A percentile compares a stretch with the other conserved stretches of the same genome.
phyloP scores from a whole-genome alignment of 2,888 invertebrate genomes.

The Caenorhabditis parvicauda region DNA sequence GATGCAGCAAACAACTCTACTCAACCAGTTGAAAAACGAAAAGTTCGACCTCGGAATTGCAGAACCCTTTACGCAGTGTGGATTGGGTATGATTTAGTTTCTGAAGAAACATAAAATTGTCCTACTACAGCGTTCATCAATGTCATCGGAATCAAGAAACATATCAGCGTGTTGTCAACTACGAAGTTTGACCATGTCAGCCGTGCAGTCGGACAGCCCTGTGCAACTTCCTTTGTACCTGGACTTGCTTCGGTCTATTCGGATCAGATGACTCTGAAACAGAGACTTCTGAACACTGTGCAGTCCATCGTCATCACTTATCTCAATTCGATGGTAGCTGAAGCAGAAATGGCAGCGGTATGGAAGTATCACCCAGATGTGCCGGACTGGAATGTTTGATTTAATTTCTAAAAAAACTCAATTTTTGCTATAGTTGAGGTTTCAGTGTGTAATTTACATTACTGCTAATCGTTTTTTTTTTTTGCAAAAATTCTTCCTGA shows the following conservation, averaged over 20 bases:
- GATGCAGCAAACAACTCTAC: too few species aligned
- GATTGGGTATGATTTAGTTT: slow-evolving; percentile 19
- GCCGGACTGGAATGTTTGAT: neutral
- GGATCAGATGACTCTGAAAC: slow-evolving; percentile 11
- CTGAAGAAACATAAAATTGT: neutral
- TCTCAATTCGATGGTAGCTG: neutral
- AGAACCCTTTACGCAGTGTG: slow-evolving; percentile 38
- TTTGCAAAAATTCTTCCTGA: too few species aligned
- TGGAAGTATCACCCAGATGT: neutral
- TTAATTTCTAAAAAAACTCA: neutral
- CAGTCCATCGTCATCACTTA: neutral
- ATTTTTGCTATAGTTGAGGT: too few species aligned
- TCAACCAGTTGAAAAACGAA: slow-evolving; percentile 27
- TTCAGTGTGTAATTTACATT: too few species aligned
- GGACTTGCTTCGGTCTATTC: slow-evolving; percentile 10
- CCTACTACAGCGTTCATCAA: slow-evolving; percentile 14
- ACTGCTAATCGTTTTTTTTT: too few species aligned
- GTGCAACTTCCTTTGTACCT: slow-evolving; percentile 13
- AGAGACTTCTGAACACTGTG: slow-evolving; percentile 1
- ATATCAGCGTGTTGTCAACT: slow-evolving; percentile 15
- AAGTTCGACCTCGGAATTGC: slow-evolving; percentile 42
- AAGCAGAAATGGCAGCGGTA: neutral
- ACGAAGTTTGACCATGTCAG: too few species aligned
- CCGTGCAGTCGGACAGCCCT: slow-evolving; percentile 18
- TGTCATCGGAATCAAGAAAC: slow-evolving; percentile 19